Evolutionary conservation across 2,113 vertebrate species (phyloP).

Genomic region (Cryptotis parvus): DNA sequence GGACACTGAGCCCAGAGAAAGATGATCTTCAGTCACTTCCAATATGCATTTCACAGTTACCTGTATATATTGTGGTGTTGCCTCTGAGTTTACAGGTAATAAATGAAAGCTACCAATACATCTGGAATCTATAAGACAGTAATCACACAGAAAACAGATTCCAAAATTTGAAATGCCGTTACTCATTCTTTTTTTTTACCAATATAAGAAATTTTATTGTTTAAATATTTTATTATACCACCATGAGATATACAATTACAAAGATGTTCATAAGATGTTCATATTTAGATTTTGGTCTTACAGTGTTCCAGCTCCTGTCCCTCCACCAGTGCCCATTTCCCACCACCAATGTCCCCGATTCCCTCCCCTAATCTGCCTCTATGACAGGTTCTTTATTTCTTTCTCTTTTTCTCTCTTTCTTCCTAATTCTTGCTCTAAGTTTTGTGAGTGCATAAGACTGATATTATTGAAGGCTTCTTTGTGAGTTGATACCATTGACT

Average conservation of each 20-base stretch:
- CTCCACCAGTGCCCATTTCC: no score
- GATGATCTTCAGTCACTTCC: background rate
- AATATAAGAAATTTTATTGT: no score
- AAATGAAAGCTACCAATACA: background rate
- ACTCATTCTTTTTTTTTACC: no score
- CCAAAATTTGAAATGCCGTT: background rate
- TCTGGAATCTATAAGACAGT: background rate
- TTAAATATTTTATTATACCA: no score
- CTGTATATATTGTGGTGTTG: background rate
- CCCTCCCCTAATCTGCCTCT: no score
- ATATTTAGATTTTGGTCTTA: no score
- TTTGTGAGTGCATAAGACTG: background rate
- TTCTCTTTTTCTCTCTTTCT: no score
- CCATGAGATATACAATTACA: no score
- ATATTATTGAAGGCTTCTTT: background rate
- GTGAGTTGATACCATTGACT: background rate
- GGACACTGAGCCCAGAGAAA: background rate
- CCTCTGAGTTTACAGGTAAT: background rate
- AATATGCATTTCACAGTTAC: background rate
- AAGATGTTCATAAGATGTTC: no score
- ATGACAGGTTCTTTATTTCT: no score
- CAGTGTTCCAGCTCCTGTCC: no score
- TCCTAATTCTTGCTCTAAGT: background rate
- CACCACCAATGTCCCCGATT: no score
- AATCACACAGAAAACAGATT: background rate